phyloP scores from a whole-genome alignment of 2,888 invertebrate genomes.

The Cantharis lateralis region DNA sequence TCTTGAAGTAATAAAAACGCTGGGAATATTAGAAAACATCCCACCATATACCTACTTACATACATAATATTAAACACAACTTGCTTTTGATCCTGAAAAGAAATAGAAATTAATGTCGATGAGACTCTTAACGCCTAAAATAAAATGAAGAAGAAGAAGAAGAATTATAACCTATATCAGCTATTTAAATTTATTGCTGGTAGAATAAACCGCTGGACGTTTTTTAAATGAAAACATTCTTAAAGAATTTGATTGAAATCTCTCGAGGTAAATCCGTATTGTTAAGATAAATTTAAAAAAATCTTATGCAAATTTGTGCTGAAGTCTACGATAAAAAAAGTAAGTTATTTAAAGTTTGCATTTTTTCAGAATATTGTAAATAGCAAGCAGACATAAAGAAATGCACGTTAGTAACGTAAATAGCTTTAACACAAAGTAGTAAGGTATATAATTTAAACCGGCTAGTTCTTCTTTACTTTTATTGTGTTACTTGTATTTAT shows the following conservation, averaged over 20 bases:
- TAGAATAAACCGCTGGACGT: background rate
- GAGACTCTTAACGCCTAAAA: too few relatives aligned
- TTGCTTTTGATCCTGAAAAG: too few relatives aligned
- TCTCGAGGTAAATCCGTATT: background rate
- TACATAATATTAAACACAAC: too few relatives aligned
- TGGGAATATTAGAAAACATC: too few relatives aligned
- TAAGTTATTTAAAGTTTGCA: background rate
- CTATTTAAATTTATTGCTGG: background rate
- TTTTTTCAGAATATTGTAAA: conserved; percentile 9
- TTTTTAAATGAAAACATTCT: background rate
- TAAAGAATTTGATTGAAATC: background rate
- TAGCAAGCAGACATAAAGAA: conserved; percentile 22
- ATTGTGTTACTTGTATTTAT: conserved; percentile 25
- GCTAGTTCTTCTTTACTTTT: conserved; percentile 31
- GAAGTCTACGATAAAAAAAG: background rate
- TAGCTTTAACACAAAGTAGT: conserved; percentile 24
- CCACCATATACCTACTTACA: too few relatives aligned
- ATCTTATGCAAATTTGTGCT: background rate
- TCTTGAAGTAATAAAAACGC: too few relatives aligned
- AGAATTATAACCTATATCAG: too few relatives aligned
- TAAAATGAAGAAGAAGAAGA: too few relatives aligned
- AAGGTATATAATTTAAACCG: conserved; percentile 42
- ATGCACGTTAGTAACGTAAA: conserved; percentile 18
- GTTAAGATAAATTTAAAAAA: background rate
- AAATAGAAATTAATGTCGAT: too few relatives aligned